Percentiles rank a stretch among this genome's conserved stretches.
Evolutionary conservation across 2,888 invertebrate genomes (phyloP).

Genomic region (Cordilura impudica): DNA sequence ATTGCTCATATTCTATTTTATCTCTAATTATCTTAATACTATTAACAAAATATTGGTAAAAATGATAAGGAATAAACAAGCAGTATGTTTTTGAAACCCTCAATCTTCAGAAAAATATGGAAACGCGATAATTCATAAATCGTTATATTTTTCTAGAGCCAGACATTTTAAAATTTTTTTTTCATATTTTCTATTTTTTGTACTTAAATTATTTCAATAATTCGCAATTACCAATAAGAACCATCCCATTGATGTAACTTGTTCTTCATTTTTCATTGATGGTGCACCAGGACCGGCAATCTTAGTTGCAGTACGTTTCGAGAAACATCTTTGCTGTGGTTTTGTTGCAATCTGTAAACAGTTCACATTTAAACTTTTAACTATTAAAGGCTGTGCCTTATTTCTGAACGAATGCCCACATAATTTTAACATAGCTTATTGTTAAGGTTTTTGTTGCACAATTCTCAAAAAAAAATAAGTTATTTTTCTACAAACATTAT

Average conservation of each 20-base stretch:
- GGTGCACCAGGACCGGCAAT: slow-evolving; percentile 17
- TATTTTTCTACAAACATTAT: background rate
- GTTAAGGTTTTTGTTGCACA: slow-evolving; percentile 19
- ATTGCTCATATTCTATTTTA: too few relatives aligned
- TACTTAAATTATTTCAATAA: background rate
- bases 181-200: background rate
- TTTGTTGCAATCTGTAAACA: background rate
- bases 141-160: too few relatives aligned
- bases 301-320: slow-evolving; percentile 24
- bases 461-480: slow-evolving; percentile 13
- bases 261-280: slow-evolving; percentile 49
- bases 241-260: slow-evolving; percentile 74
- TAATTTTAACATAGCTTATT: slow-evolving; percentile 40
- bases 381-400: background rate
- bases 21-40: too few relatives aligned
- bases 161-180: background rate
- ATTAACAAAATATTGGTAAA: too few relatives aligned
- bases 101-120: too few relatives aligned
- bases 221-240: slow-evolving; percentile 70
- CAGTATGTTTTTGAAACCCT: too few relatives aligned
- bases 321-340: background rate
- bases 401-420: slow-evolving; percentile 13
- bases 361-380: background rate
- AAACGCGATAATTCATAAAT: too few relatives aligned
- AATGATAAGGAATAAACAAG: too few relatives aligned